Evolutionary conservation across 2,797 vertebrate genomes (phyloP).

Genomic region (Poeciliopsis turneri): DNA sequence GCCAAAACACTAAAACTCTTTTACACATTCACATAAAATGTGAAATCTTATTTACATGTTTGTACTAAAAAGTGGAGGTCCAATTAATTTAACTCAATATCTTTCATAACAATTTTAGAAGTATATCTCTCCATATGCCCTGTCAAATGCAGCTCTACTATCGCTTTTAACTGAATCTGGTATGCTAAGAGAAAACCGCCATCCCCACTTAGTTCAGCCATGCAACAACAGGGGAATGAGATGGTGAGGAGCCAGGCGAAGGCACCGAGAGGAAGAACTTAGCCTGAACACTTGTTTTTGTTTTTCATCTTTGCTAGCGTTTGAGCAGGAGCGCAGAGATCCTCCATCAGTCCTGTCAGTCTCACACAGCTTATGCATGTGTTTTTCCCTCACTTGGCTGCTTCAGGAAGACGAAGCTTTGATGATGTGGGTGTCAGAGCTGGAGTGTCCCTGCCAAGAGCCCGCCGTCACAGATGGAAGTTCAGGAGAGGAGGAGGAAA

Average conservation of each 20-base stretch:
- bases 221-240: neutral
- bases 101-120: conserved; percentile 21
- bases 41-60: neutral
- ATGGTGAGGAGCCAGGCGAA: neutral
- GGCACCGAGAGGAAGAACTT: conserved; percentile 15
- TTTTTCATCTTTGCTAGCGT: conserved; percentile 1
- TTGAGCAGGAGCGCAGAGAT: conserved; percentile 24
- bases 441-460: conserved; percentile 10
- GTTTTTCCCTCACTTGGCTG: conserved; percentile 22
- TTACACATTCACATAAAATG: neutral
- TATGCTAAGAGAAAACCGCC: conserved; percentile 45
- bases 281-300: conserved; percentile 17
- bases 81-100: neutral
- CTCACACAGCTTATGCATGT: conserved; percentile 13
- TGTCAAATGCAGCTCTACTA: conserved; percentile 41
- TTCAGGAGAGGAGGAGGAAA: conserved; percentile 4
- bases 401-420: conserved; percentile 25
- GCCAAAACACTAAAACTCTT: neutral
- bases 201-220: conserved; percentile 35
- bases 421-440: conserved; percentile 46
- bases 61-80: neutral
- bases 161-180: conserved; percentile 55
- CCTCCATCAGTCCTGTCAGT: conserved; percentile 25
- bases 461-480: conserved; percentile 25
- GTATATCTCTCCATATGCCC: conserved; percentile 32